Conservation (phyloP, 2,888 invertebrate species). For the Tromatobia lineatoria region DNA sequence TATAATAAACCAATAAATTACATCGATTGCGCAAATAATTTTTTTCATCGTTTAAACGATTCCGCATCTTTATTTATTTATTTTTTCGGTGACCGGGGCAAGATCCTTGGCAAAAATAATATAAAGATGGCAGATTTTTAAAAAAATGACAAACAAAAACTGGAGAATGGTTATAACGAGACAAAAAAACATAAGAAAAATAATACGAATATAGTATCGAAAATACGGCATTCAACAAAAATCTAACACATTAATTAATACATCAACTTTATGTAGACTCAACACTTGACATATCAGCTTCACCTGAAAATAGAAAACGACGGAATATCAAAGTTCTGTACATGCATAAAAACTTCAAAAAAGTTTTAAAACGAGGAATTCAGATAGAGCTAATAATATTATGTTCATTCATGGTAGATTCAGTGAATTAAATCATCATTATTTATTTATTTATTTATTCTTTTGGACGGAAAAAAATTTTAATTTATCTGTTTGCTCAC, state of each 20-base stretch:
- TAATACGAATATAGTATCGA: too few species aligned
- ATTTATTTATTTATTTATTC: slow-evolving; percentile 38
- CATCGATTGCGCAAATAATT: background rate
- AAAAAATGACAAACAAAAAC: too few species aligned
- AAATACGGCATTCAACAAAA: too few species aligned
- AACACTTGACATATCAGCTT: too few species aligned
- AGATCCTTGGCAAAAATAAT: too few species aligned
- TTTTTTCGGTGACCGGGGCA: too few species aligned
- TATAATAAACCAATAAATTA: background rate
- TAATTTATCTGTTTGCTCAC: background rate
- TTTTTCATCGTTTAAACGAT: background rate
- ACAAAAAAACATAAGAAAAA: too few species aligned
- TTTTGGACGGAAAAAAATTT: background rate
- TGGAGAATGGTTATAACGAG: too few species aligned
- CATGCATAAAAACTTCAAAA: background rate
- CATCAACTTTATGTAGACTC: too few species aligned
- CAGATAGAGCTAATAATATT: slow-evolving; percentile 82
- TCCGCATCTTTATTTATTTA: too few species aligned
- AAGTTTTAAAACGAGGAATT: slow-evolving; percentile 52
- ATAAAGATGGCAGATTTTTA: too few species aligned
- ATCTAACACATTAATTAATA: too few species aligned
- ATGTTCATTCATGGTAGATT: slow-evolving; percentile 78
- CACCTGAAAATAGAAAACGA: slow-evolving; percentile 12
- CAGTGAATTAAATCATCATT: slow-evolving; percentile 72
- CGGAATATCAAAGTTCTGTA: background rate